Conservation (phyloP, 2,113 vertebrate genomes). For the Callospermophilus lateralis region DNA sequence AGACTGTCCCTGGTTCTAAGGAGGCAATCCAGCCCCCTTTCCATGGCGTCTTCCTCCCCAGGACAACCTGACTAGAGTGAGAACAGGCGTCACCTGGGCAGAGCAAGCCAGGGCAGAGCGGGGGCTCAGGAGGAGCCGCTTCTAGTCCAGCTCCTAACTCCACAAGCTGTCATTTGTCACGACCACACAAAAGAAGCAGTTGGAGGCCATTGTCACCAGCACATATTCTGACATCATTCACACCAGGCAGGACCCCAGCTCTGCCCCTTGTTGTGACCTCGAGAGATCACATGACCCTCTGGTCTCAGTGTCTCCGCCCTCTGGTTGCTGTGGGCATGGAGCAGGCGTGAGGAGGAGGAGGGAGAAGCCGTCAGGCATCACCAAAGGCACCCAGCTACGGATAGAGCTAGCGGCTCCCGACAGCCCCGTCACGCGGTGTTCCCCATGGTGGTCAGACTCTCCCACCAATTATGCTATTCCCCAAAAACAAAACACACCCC, state of each 20-base stretch:
- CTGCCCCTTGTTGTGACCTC: not conserved
- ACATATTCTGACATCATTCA: not conserved
- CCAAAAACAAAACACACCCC: not conserved
- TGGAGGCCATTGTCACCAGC: rapidly evolving
- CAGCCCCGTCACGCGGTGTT: not conserved
- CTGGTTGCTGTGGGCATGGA: rapidly evolving
- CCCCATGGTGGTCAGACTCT: not conserved
- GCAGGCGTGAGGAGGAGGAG: rapidly evolving
- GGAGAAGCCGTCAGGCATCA: too few species aligned
- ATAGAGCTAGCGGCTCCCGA: not conserved
- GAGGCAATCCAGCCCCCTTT: not conserved
- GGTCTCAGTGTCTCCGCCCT: not conserved
- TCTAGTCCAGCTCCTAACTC: not conserved
- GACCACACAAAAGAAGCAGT: not conserved
- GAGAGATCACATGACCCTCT: not conserved
- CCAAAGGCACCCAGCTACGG: not conserved
- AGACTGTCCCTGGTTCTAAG: rapidly evolving
- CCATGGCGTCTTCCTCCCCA: too few species aligned
- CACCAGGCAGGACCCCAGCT: not conserved
- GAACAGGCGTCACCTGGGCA: not conserved
- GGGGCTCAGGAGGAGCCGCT: not conserved
- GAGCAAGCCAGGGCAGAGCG: not conserved
- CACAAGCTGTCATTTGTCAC: rapidly evolving
- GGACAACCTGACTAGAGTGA: not conserved
- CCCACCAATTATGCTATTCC: not conserved